These are phyloP conservation scores for Anguilla obscura DNA, from an alignment of 2,797 vertebrate genomes.

Conservation along the genomic window DNA sequence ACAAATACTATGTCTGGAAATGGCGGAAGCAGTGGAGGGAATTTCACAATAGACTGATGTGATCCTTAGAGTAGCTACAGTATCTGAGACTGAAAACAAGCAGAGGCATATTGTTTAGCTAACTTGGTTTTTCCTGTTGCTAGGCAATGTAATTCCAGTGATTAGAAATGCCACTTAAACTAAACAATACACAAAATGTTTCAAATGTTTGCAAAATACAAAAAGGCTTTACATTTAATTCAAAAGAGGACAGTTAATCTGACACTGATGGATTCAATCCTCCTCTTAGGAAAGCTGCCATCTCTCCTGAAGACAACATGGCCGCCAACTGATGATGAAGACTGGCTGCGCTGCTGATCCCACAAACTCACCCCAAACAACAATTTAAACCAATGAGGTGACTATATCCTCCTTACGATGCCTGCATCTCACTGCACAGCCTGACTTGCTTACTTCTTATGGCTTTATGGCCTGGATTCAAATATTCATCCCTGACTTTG, in stretches of 20 bases:
- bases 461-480: background rate
- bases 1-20: conserved; percentile 44
- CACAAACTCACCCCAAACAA: background rate
- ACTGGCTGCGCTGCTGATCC: background rate
- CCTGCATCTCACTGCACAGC: background rate
- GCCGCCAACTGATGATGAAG: background rate
- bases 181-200: conserved; percentile 74
- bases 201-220: conserved; percentile 59
- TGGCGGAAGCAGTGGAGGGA: conserved; percentile 55
- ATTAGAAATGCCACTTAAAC: conserved; percentile 77
- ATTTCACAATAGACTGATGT: conserved; percentile 66
- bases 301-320: conserved; percentile 4
- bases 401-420: background rate
- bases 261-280: conserved; percentile 40
- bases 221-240: conserved; percentile 51
- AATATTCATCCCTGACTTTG: background rate
- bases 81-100: conserved; percentile 69
- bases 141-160: conserved; percentile 77
- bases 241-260: conserved; percentile 40
- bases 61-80: conserved; percentile 53
- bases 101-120: conserved; percentile 72
- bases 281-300: background rate
- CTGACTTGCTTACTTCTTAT: background rate
- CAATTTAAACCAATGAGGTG: background rate
- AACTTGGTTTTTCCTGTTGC: conserved; percentile 72